Evolutionary conservation across 2,113 vertebrate species (phyloP).

Genomic region (Phocoena phocoena): DNA sequence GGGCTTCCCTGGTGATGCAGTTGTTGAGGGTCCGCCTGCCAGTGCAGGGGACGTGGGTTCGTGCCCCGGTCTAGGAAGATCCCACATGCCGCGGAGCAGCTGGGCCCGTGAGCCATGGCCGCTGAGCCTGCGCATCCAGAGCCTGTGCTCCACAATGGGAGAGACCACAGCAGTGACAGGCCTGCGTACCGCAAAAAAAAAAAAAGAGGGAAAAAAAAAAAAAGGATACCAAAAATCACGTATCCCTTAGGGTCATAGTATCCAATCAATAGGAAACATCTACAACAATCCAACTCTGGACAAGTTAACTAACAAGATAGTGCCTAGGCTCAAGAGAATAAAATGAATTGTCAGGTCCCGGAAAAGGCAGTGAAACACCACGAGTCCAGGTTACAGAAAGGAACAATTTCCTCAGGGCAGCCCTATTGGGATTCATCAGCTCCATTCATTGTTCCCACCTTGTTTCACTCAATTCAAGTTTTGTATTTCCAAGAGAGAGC

Average conservation of each 20-base stretch:
- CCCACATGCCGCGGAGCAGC: no score
- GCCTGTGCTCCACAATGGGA: no score
- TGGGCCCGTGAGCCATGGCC: no score
- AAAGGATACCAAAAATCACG: background rate
- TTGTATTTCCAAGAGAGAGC: background rate
- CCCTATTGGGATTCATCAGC: background rate
- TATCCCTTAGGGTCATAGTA: background rate
- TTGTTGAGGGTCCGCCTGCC: no score
- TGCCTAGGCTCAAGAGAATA: background rate
- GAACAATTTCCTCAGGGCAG: background rate
- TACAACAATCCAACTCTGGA: background rate
- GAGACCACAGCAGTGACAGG: no score
- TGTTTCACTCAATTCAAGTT: background rate
- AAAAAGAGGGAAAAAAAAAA: no score
- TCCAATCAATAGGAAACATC: background rate
- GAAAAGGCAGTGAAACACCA: background rate
- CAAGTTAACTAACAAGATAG: background rate
- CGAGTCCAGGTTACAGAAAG: background rate
- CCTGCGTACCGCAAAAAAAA: no score
- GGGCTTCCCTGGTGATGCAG: no score
- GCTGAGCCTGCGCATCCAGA: no score
- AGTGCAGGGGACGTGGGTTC: no score
- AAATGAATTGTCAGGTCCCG: background rate
- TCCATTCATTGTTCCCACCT: background rate
- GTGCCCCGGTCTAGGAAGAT: fast-evolving